A percentile compares a stretch with the other conserved stretches of the same genome.
Conservation (phyloP, 2,797 vertebrate genomes). For the Clarias laeviceps region DNA sequence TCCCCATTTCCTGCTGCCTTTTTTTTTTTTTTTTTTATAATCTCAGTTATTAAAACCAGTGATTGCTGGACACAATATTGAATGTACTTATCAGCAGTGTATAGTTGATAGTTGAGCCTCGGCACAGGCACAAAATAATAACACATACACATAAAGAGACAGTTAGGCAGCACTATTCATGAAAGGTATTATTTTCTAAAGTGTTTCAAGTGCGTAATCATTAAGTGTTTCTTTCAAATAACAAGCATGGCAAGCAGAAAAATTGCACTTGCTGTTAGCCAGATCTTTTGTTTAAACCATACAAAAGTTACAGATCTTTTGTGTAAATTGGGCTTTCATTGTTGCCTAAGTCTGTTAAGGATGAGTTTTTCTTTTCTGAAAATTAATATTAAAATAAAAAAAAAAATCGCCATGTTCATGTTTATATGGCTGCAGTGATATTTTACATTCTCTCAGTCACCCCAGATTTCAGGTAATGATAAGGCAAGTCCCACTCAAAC, state of each 20-base stretch:
- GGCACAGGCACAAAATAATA: not conserved
- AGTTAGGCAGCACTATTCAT: not conserved
- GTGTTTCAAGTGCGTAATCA: not conserved
- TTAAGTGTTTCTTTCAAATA: not conserved
- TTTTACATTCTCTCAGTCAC: not conserved
- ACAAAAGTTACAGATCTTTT: not conserved
- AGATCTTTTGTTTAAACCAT: not conserved
- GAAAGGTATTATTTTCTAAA: not conserved
- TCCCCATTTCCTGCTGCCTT: not conserved
- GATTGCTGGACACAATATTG: not conserved
- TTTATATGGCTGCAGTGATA: not conserved
- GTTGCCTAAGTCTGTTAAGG: no score
- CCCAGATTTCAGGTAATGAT: not conserved
- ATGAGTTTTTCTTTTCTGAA: not conserved
- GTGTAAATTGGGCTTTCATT: not conserved
- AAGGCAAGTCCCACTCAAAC: not conserved
- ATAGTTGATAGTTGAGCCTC: not conserved
- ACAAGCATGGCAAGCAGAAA: not conserved
- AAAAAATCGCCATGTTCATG: not conserved
- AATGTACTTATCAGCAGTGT: not conserved
- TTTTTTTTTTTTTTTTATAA: conserved; percentile 25
- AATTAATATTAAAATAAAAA: not conserved
- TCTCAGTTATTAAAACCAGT: conserved; percentile 24
- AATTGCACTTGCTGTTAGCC: not conserved
- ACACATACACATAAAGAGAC: not conserved